Evolutionary conservation across 2,888 invertebrate genomes (phyloP), one percentile per base, ranked within the genome.

Genomic region (Syrphus vitripennis): DNA sequence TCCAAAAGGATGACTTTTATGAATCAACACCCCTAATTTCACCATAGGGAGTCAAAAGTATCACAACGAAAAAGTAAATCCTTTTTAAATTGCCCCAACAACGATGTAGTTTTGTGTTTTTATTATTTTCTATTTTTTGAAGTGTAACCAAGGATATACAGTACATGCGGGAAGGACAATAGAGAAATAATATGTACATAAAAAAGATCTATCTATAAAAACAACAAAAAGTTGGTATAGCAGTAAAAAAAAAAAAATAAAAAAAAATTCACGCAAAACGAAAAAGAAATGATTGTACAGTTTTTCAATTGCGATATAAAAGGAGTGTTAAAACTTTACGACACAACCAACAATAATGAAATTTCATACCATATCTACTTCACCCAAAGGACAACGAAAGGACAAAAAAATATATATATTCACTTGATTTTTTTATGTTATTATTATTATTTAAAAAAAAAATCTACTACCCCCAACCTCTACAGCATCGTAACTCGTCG

Each of bases 321-420:
- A 82, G 84, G 63, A 86, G 86, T 86, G 81, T 86, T 86, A 86
- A 86, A 86, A 86, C 86, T 86, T 86, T 82, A 86, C 86, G 86
- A 86, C 82, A 86, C 86, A 82, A 82, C 86, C 77, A 82, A 74
- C 82, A 77, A 78, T 86, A 86, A 86, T 86, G 82, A 81, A 86
- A 86, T 86, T 86, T 86, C 67, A 84, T 84, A 81, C 48, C 45
- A 53, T 40, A n/a, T 16, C 0, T 77, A 84, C 72, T 76, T 77
- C 69, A 84, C 75, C 80, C 83, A 84, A 67, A 84, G 83, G 83
- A 84, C n/a, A n/a, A n/a, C 83, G 50, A 83, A 45, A 61, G 63
- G 37, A 40, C 74, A 75, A 61, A 48, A 63, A 65, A 65, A n/a
- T n/a, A n/a, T n/a, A n/a, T 72, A 70, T 24, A 29, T 81, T 70